Evolutionary conservation across 2,113 vertebrate genomes (phyloP).

Genomic region (Cryptotis parvus): DNA sequence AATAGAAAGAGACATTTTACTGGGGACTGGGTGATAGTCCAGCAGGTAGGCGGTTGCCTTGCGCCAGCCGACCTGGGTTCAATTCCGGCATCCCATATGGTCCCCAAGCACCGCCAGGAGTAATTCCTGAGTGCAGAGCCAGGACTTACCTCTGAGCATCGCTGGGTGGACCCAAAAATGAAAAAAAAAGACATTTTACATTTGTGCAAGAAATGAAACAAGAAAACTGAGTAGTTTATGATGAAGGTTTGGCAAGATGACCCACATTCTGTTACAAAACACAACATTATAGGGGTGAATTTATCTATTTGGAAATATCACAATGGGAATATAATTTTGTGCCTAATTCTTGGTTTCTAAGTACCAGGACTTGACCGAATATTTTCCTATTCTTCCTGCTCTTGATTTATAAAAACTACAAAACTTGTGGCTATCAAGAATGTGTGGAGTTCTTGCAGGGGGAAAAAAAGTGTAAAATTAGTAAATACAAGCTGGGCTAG

Average conservation of each 20-base stretch:
- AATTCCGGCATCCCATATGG: no score
- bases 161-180: no score
- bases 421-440: not conserved
- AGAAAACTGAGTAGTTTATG: not conserved
- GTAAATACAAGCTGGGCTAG: not conserved
- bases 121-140: no score
- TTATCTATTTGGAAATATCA: conserved; percentile 13
- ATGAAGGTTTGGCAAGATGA: conserved; percentile 34
- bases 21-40: no score
- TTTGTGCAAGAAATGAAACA: not conserved
- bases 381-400: conserved; percentile 4
- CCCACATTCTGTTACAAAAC: not conserved
- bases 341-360: conserved; percentile 38
- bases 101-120: no score
- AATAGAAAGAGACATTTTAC: not conserved
- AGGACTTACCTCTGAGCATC: no score
- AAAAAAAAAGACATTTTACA: no score
- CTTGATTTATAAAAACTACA: conserved; percentile 55
- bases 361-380: not conserved
- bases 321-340: not conserved
- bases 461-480: not conserved
- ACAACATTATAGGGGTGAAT: not conserved
- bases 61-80: no score
- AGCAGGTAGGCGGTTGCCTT: no score
- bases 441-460: not conserved